Conservation (phyloP, 1,140 invertebrate genomes). For the Drosophila setifemur region DNA sequence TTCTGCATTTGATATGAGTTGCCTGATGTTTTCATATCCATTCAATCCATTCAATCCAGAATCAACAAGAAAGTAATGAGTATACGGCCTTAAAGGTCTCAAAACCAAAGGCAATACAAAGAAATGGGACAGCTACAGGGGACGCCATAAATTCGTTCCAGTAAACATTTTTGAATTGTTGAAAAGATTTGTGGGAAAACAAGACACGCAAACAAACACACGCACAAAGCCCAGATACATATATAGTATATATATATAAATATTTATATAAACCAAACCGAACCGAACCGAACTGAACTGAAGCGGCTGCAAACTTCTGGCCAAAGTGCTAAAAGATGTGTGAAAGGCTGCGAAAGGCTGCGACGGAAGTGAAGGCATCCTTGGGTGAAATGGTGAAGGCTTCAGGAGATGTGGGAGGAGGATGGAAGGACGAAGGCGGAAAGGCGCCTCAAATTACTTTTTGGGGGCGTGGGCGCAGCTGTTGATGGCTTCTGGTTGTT, state of each 20-base stretch:
- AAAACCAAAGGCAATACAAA: constrained; percentile 2
- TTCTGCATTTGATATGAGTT: constrained; percentile 34
- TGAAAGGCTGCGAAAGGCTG: constrained; percentile 69
- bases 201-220: constrained; percentile 31
- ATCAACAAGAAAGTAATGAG: constrained; percentile 28
- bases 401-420: constrained; percentile 57
- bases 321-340: constrained; percentile 72
- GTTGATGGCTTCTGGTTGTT: constrained; percentile 39
- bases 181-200: constrained; percentile 62
- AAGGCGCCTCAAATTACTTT: constrained; percentile 66
- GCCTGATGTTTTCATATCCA: constrained; percentile 12
- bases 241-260: constrained; percentile 20
- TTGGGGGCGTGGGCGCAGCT: constrained; percentile 42
- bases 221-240: constrained; percentile 3
- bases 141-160: constrained; percentile 53
- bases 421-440: constrained; percentile 9
- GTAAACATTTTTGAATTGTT: constrained; percentile 73
- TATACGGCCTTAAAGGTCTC: constrained; percentile 29
- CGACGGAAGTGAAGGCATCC: constrained; percentile 40
- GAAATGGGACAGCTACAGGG: constrained; percentile 8
- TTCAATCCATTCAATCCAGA: constrained; percentile 19
- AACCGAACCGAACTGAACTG: not conserved
- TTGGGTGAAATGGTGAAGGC: constrained; percentile 51
- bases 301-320: constrained; percentile 30
- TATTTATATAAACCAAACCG: not conserved